A percentile compares a stretch with the other conserved stretches of the same genome.
Conservation (phyloP, 2,113 vertebrate genomes). For the Hemiscyllium ocellatum region DNA sequence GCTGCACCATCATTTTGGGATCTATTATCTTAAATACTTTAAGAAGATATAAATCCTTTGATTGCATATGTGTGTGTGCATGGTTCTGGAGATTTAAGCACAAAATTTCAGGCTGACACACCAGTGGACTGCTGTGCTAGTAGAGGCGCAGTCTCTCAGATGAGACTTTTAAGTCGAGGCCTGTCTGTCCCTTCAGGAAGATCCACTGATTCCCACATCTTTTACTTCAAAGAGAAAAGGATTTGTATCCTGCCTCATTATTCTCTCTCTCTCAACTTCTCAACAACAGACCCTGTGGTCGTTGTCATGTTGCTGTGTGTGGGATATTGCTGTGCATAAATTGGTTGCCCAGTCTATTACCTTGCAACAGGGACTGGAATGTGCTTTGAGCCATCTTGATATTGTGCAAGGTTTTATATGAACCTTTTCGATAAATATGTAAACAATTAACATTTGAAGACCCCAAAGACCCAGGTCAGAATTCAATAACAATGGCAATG, state of each 20-base stretch:
- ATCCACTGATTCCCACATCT: not conserved
- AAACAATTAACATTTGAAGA: not conserved
- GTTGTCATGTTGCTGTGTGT: not conserved
- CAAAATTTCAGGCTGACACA: not conserved
- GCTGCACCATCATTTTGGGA: not conserved
- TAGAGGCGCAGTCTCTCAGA: not conserved
- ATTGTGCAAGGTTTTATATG: not conserved
- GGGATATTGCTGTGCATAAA: not conserved
- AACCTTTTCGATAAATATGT: not conserved
- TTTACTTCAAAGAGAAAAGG: not conserved
- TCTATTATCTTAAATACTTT: not conserved
- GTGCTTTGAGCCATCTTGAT: not conserved
- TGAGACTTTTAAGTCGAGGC: not conserved
- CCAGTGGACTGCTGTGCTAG: not conserved
- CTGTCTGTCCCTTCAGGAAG: not conserved
- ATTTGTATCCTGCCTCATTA: not conserved
- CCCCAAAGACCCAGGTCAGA: not conserved
- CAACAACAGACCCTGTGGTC: not conserved
- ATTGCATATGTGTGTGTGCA: not conserved
- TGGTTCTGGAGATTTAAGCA: not conserved
- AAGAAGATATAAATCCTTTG: not conserved
- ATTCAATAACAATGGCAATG: too few species aligned
- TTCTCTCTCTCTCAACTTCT: not conserved
- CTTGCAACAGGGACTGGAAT: not conserved
- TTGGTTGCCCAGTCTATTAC: not conserved